A percentile compares a stretch with the other conserved stretches of the same genome.
phyloP scores from a whole-genome alignment of 2,797 vertebrate genomes.

The Avahi laniger region DNA sequence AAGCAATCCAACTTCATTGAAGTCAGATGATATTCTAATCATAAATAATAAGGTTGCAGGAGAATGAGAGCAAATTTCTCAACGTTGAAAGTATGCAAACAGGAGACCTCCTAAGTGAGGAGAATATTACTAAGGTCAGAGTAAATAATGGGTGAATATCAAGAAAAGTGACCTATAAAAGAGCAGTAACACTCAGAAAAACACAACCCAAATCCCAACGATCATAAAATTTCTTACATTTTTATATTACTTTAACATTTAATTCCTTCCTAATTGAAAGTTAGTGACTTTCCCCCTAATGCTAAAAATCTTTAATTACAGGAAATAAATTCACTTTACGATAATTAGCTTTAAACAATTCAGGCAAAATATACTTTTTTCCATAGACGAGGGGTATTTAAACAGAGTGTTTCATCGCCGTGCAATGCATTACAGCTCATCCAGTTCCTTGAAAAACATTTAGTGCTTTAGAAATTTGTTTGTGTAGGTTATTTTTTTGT shows the following conservation, averaged over 20 bases:
- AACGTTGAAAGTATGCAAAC: background rate
- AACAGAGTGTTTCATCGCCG: background rate
- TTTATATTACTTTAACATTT: background rate
- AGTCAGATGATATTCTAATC: background rate
- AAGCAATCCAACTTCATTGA: background rate
- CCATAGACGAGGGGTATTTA: background rate
- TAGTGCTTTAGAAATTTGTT: background rate
- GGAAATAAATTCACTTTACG: background rate
- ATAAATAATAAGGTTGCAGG: background rate
- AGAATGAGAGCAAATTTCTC: background rate
- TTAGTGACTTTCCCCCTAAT: background rate
- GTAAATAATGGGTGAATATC: background rate
- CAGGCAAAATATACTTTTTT: background rate
- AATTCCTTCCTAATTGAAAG: background rate
- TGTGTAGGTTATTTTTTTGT: too few relatives aligned
- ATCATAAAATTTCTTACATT: background rate
- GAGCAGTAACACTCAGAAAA: background rate
- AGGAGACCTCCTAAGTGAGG: background rate
- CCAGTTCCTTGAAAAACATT: background rate
- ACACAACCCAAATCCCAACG: background rate
- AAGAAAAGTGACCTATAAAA: background rate
- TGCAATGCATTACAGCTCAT: background rate
- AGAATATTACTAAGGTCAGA: background rate
- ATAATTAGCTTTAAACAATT: background rate
- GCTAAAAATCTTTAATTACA: background rate